Conservation (phyloP, 2,113 vertebrate species). For the Redunca redunca region DNA sequence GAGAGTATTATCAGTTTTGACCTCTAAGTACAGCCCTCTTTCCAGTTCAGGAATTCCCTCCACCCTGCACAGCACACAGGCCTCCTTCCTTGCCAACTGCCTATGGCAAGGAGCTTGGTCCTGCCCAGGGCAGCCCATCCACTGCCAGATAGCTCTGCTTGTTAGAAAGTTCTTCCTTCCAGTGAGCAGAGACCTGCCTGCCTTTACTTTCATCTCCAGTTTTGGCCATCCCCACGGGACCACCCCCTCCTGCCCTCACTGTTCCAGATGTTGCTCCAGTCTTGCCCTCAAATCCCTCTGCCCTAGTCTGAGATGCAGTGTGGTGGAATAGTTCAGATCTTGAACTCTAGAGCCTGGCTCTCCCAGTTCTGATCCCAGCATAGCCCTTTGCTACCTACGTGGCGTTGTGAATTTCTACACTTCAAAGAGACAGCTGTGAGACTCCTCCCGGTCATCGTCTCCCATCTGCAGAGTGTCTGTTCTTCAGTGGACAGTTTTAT, state of each 20-base stretch:
- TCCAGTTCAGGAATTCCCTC: background rate
- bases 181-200: background rate
- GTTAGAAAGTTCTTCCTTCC: background rate
- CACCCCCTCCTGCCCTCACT: rapidly evolving
- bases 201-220: background rate
- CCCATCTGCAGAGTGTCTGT: background rate
- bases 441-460: background rate
- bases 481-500: background rate
- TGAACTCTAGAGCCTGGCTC: background rate
- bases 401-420: background rate
- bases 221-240: background rate
- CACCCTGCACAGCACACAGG: too few relatives aligned
- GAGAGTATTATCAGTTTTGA: too few relatives aligned
- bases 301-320: background rate
- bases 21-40: background rate
- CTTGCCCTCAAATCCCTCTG: background rate
- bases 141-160: background rate
- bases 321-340: background rate
- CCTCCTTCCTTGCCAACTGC: background rate
- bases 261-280: background rate
- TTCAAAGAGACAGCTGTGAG: background rate
- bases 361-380: background rate
- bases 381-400: background rate
- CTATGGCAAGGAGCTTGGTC: background rate
- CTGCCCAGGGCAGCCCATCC: background rate